Percentiles rank a stretch among this genome's conserved stretches.
Conservation (phyloP, 2,888 invertebrate genomes). For the Seladonia tumulorum region DNA sequence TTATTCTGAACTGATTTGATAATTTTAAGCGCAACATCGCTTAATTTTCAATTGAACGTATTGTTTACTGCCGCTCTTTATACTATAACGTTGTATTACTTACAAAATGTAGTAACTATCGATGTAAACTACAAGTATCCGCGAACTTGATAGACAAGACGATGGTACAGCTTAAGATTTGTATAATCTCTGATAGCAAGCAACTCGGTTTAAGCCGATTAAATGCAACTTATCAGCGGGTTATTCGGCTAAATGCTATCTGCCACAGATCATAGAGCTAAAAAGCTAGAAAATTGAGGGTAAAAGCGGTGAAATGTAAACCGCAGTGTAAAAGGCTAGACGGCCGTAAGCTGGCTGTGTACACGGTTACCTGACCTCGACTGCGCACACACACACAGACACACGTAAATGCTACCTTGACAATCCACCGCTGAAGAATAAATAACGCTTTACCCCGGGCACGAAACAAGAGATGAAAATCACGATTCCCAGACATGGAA, state of each 20-base stretch:
- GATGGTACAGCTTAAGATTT: background rate
- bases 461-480: slow-evolving; percentile 32
- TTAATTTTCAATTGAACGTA: background rate
- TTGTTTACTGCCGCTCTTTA: background rate
- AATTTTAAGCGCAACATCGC: too few species aligned
- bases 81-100: background rate
- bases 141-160: background rate
- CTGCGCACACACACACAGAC: too few species aligned
- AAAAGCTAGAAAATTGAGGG: background rate
- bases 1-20: too few species aligned
- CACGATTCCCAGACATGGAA: slow-evolving; percentile 16
- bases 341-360: background rate
- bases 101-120: too few species aligned
- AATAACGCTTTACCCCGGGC: slow-evolving; percentile 36
- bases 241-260: slow-evolving; percentile 8
- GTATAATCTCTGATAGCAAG: background rate
- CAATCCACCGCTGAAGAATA: slow-evolving; percentile 43
- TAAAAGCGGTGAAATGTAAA: background rate
- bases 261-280: background rate
- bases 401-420: slow-evolving; percentile 29
- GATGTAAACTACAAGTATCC: background rate
- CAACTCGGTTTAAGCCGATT: slow-evolving; percentile 49
- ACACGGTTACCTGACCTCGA: background rate
- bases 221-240: slow-evolving; percentile 30
- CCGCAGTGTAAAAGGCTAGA: background rate